Conservation (phyloP, 2,888 invertebrate genomes). For the Dioctria linearis region DNA sequence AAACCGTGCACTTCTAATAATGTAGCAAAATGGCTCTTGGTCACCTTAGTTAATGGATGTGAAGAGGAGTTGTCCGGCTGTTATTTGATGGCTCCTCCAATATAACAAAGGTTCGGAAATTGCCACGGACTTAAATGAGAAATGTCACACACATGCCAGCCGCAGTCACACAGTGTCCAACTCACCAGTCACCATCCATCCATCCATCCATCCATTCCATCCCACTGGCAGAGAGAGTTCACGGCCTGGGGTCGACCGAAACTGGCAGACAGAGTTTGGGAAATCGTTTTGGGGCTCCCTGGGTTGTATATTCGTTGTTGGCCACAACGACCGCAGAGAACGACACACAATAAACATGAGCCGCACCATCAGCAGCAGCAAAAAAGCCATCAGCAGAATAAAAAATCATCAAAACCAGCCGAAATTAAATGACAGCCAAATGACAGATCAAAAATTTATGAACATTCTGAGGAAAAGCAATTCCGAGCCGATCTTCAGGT, state of each 20-base stretch:
- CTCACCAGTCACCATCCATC: not conserved
- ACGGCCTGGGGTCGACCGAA: conserved; percentile 21
- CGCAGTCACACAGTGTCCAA: conserved; percentile 11
- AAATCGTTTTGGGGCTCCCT: conserved; percentile 11
- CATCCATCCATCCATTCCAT: not conserved
- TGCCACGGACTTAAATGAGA: conserved; percentile 39
- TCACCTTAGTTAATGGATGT: conserved; percentile 48
- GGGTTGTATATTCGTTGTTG: not conserved
- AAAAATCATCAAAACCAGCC: conserved; percentile 52
- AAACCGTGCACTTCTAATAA: conserved; percentile 32
- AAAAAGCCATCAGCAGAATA: conserved; percentile 4
- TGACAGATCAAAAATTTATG: conserved; percentile 55
- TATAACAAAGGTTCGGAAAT: conserved; percentile 26
- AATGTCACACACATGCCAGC: conserved; percentile 48
- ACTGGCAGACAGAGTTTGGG: conserved; percentile 9
- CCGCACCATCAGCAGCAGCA: not conserved
- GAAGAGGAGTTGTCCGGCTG: conserved; percentile 29
- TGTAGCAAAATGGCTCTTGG: conserved; percentile 44
- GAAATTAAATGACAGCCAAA: conserved; percentile 52
- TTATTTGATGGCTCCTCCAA: conserved; percentile 21
- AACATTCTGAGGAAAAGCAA: conserved; percentile 48
- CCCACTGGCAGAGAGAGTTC: conserved; percentile 2
- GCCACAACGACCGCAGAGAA: conserved; percentile 12
- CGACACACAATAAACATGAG: conserved; percentile 21
- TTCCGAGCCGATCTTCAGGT: conserved; percentile 47